Evolutionary conservation across 2,888 invertebrate species (phyloP), one percentile per base, ranked within the genome.

Genomic region (Parasteatoda lunata): DNA sequence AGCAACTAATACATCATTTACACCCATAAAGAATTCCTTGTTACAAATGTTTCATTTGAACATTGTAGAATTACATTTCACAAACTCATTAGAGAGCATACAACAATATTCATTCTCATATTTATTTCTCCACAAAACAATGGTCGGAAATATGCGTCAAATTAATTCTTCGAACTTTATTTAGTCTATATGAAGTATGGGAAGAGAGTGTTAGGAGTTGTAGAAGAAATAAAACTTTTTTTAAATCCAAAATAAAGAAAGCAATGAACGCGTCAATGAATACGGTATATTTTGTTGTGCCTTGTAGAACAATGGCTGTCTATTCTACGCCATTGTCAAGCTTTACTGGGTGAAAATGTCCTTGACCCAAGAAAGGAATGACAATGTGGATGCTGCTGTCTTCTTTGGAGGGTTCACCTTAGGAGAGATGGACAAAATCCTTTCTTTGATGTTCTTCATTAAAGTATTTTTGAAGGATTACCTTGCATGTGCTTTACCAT

Each of bases 351-450:
- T 72, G 71, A 47, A 70, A 77, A 76, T 81, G 85, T 80, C 85
- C 85, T 86, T 86, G 85, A 86, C 85, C 85, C 71, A 86, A 86
- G 30, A 30, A 30, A 76, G 59, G 68, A 75, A 81, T 73, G 81
- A 81, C 81, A 81, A 81, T 81, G 54, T 81, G 81, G 65, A 69
- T 68, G 68, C 81, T 59, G 81, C 45, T 49, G 15, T 68, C 71
- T 77, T 66, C 65, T 72, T 84, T 77, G 15, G 71, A 15, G 45
- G 71, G 11, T 70, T 82, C 76, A 52, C 70, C 45, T 68, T 47
- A 13, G 47, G 9, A 48, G 51, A 71, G 77, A 71, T 64, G 83
- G 54, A 51, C 71, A 76, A 76, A 76, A 66, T 52, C 52, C 52
- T n/a, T 72, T 72, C 15, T 72, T 49, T 72, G 59, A 9, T 59